phyloP scores from a whole-genome alignment of 2,113 vertebrate species.

The Alaudala cheleensis region DNA sequence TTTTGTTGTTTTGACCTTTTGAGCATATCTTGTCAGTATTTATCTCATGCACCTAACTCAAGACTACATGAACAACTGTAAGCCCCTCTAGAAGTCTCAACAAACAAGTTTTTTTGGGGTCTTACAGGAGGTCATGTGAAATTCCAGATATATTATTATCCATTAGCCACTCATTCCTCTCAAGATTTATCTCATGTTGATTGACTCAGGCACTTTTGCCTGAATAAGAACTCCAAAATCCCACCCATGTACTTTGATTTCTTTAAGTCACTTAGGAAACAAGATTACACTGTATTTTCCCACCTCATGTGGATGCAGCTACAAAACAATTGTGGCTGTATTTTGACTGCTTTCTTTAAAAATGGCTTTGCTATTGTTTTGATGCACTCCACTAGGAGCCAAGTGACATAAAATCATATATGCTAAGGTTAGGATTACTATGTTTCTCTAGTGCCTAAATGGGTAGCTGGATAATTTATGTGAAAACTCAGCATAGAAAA shows the following conservation, averaged over 20 bases:
- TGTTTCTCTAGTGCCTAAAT: not conserved
- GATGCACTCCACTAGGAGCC: fast-evolving
- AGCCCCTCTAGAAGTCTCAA: not conserved
- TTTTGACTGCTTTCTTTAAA: not conserved
- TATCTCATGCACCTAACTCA: not conserved
- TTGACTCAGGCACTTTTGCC: not conserved
- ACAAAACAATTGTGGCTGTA: not conserved
- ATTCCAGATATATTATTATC: too few relatives aligned
- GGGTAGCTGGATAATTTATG: not conserved
- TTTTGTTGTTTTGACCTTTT: not conserved
- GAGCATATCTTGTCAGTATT: not conserved
- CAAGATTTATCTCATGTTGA: not conserved
- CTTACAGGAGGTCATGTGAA: not conserved
- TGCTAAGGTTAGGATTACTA: not conserved
- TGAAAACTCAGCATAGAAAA: fast-evolving
- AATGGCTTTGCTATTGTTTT: not conserved
- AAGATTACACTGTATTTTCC: not conserved
- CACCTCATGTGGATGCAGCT: fast-evolving
- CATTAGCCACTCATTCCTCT: not conserved
- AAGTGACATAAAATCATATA: not conserved
- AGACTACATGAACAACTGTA: not conserved
- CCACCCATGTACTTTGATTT: not conserved
- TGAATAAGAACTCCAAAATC: not conserved
- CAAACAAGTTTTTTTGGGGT: not conserved
- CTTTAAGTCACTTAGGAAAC: not conserved